Evolutionary conservation across 2,888 invertebrate species (phyloP), one percentile per base, ranked within the genome.

Genomic region (Amphipoea lucens): DNA sequence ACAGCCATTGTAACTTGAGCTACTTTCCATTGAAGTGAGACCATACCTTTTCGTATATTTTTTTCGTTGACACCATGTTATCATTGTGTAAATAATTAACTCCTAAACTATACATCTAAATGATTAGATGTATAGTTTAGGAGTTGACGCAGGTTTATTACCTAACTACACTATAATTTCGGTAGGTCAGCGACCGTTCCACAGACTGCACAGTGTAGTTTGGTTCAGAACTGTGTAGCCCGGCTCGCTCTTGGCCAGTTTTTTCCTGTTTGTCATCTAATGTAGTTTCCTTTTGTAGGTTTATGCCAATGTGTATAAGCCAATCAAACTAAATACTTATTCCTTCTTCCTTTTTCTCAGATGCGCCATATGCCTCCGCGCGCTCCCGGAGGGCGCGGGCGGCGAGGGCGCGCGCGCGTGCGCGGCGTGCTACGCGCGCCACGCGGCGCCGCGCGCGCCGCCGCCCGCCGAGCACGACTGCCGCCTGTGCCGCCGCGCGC

Each of bases 401-500:
- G 95, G 97, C 2, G 95, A 95, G 66, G 97, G 96, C 0, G 96
- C 98, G 11, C 97, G 97, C 78, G 97, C 98, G 0, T 98, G 98
- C 93, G 97, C 98, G 63, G 97, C 98, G 4, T 98, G 98, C 91
- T 98, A 98, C 91, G 97, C 98, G 42, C 95, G 96, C 0, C 96
- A 95, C 86, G 96, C 97, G 1, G 93, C 95, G 0, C 96, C 97
- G 4, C 92, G 95, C 4, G 91, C 94, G 0, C 92, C 94, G 0
- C 92, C 94, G 0, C 91, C 94, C 12, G 91, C 97, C 42, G 97
- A 97, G 80, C 97, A 98, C 90, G 98, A 98, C 90, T 99, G 99
- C 91, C 97, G 98, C 84, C 97, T 99, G 4, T 99, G 99, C 91
- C 97, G 98, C 76, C 97, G 98, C 88, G 97, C 98, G 14, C 97